These are phyloP conservation scores for Oncorhynchus kisutch DNA, from an alignment of 2,113 vertebrate species.

Conservation along the genomic window DNA sequence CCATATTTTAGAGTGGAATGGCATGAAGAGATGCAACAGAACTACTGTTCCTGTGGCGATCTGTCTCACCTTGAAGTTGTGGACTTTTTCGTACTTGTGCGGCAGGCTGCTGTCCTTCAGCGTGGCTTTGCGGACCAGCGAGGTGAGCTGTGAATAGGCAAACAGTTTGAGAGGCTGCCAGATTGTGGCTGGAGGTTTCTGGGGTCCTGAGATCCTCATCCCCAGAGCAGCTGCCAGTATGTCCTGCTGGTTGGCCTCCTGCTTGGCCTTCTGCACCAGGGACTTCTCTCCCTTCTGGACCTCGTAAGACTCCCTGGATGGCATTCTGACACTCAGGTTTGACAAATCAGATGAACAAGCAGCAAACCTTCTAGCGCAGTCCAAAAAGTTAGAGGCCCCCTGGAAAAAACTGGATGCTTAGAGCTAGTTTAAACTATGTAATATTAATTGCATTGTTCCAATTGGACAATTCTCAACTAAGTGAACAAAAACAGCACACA, in stretches of 20 bases:
- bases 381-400: slow-evolving; percentile 11
- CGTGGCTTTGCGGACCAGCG: slow-evolving; percentile 94
- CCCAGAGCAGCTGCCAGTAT: slow-evolving; percentile 90
- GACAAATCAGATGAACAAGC: slow-evolving; percentile 25
- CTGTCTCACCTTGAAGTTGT: slow-evolving; percentile 99
- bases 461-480: slow-evolving; percentile 33
- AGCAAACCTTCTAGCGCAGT: slow-evolving; percentile 16
- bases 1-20: too few species aligned
- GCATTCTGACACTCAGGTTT: slow-evolving; percentile 76
- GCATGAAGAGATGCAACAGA: too few species aligned
- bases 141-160: slow-evolving; percentile 99
- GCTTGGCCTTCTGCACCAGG: slow-evolving; percentile 83
- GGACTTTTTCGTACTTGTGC: slow-evolving; percentile 97
- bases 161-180: slow-evolving; percentile 99
- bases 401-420: slow-evolving; percentile 39
- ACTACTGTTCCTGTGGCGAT: slow-evolving; percentile 60
- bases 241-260: slow-evolving; percentile 86
- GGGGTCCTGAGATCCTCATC: slow-evolving; percentile 87
- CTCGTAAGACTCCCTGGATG: slow-evolving; percentile 86
- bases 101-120: slow-evolving; percentile 94
- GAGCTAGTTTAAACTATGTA: slow-evolving; percentile 38
- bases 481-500: slow-evolving; percentile 7
- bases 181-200: slow-evolving; percentile 82
- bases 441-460: slow-evolving; percentile 51
- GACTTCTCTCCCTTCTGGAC: slow-evolving; percentile 76